Conservation (phyloP, 2,113 vertebrate genomes). For the Neodontobutis hainanensis region DNA sequence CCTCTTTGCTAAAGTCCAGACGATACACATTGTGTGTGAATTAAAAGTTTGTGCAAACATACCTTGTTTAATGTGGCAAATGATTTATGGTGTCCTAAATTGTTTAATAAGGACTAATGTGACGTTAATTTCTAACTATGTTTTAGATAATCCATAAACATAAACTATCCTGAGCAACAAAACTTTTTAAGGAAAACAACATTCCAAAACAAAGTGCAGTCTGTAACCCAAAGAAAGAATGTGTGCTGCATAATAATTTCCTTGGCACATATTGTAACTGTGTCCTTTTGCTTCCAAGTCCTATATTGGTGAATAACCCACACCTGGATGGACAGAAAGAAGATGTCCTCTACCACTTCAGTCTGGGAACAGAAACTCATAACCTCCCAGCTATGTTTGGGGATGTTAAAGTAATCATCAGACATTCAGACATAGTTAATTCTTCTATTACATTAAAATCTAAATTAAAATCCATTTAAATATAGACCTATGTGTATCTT, state of each 20-base stretch:
- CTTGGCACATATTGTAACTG: background rate
- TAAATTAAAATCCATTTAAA: no score
- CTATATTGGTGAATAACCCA: constrained; percentile 83
- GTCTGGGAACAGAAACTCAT: constrained; percentile 85
- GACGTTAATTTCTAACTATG: no score
- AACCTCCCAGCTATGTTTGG: constrained; percentile 88
- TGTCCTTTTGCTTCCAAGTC: constrained; percentile 21
- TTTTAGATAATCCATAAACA: no score
- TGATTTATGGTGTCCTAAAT: no score
- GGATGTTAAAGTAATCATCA: constrained; percentile 86
- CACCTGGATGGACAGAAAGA: constrained; percentile 85
- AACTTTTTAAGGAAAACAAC: no score
- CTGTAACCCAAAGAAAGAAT: background rate
- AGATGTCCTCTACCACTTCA: constrained; percentile 92
- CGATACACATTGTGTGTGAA: no score
- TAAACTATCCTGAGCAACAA: no score
- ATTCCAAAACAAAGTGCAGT: background rate
- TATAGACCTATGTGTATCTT: constrained; percentile 10
- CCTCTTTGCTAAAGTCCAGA: background rate
- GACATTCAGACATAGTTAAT: no score
- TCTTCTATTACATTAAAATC: background rate
- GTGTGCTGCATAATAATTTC: background rate
- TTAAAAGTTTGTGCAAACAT: no score
- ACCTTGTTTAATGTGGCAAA: no score
- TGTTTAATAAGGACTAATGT: no score